Base-by-base conservation (phyloP, 2,888 invertebrate genomes). In the Meiosimyza decipiens region DNA sequence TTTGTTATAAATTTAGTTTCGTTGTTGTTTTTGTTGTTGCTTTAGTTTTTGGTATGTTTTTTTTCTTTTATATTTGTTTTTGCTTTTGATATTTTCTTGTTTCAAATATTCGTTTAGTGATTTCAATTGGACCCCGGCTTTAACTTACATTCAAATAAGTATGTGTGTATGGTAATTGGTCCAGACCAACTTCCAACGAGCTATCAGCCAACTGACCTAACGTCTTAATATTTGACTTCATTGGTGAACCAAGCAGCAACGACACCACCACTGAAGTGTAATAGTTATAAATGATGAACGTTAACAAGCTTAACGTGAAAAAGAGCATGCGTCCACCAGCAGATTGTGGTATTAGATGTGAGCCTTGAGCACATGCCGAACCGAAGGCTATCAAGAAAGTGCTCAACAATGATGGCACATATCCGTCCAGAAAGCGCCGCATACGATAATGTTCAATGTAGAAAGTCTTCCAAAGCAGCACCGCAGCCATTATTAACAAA, bases 251-350 rank as follows among this genome's bases (percentile, higher is more conserved):
- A 73, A 91, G 89, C 15, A 92, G 83, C n/a, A 91, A 86, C 0
- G 90, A 90, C 0, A 91, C 91, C 72, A 92, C 90, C 79, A 89
- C 89, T 1, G 91, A 91, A 0, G 91, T 90, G 79, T 91, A 91
- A 15, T 91, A 90, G 15, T 91, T 90, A 79, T 91, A 91, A 70
- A 92, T 83, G 71, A 89, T 87, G 78, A 89, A 88, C 5, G 88
- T 83, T 6, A 86, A 80, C 3, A 83, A 69, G 1, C 83, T 78
- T 2, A 86, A 72, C 1, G 80, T 76, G 9, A 86, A 79, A 51
- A 83, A 83, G 0, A 77, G 80, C 33, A 84, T 67, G 49, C 88
- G 83, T 5, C 89, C 89, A 0, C 89, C 84, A 11, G 78, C 79
- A 52, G 88, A 88, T 57, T 79, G 82, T 0, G 89, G 89, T 74